phyloP scores from a whole-genome alignment of 2,113 vertebrate genomes.

The Daphoenositta chrysoptera region DNA sequence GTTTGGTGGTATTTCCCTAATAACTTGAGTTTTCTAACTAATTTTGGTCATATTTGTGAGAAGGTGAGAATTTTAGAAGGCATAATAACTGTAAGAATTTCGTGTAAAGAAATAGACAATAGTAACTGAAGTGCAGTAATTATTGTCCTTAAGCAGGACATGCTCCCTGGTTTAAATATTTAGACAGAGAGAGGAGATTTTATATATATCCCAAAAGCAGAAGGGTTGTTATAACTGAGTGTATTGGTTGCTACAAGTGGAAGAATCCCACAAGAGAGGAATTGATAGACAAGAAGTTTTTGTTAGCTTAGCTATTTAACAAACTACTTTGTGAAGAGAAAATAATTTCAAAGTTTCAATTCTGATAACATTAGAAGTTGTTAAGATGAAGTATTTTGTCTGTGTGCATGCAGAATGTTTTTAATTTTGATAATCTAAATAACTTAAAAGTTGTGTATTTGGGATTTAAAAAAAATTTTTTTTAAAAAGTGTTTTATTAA shows the following conservation, averaged over 20 bases:
- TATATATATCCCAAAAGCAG: background rate
- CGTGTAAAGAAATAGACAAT: background rate
- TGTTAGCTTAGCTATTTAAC: background rate
- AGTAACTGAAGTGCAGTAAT: background rate
- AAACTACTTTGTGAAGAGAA: background rate
- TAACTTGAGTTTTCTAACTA: background rate
- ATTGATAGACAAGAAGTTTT: background rate
- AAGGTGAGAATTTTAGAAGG: background rate
- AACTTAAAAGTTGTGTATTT: background rate
- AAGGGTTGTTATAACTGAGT: background rate
- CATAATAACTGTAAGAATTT: background rate
- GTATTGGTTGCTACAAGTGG: fast-evolving
- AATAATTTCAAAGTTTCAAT: background rate
- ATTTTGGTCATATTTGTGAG: background rate
- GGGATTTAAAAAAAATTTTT: background rate
- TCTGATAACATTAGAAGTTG: background rate
- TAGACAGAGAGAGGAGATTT: background rate
- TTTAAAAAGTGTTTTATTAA: background rate
- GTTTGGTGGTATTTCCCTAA: background rate
- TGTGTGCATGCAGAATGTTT: background rate
- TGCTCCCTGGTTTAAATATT: background rate
- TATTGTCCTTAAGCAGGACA: background rate
- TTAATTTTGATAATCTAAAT: background rate
- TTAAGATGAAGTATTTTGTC: background rate
- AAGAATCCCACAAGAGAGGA: background rate